Evolutionary conservation across 2,888 invertebrate genomes (phyloP).

Genomic region (Macrophya annulata): DNA sequence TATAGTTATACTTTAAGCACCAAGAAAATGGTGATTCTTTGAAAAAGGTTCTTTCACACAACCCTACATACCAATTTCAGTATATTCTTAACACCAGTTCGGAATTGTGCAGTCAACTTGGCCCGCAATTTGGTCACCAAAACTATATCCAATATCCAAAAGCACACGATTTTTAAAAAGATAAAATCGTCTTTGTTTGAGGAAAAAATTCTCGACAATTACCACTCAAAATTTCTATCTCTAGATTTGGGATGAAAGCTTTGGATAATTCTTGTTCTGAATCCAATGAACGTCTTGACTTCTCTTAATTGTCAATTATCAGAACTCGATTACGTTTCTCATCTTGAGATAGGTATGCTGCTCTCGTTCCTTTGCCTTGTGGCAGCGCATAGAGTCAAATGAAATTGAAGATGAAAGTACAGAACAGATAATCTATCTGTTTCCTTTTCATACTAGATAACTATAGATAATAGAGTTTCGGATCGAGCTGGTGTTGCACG

Average conservation of each 20-base stretch:
- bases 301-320: background rate
- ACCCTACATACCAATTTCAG: background rate
- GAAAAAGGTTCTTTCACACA: background rate
- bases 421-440: background rate
- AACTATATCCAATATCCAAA: background rate
- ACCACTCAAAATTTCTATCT: background rate
- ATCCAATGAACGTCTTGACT: background rate
- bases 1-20: background rate
- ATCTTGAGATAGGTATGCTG: background rate
- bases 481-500: background rate
- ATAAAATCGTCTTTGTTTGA: background rate
- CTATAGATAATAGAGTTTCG: background rate
- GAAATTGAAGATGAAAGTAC: background rate
- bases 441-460: background rate
- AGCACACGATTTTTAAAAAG: background rate
- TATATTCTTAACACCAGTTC: background rate
- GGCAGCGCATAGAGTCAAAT: background rate
- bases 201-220: background rate
- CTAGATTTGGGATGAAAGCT: background rate
- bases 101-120: background rate
- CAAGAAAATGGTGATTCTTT: slow-evolving; percentile 1
- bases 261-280: background rate
- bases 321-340: background rate
- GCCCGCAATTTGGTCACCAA: background rate
- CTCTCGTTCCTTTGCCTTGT: background rate